These are phyloP conservation scores for Reinhardtius hippoglossoides DNA, from an alignment of 2,113 vertebrate genomes.

Conservation along the genomic window DNA sequence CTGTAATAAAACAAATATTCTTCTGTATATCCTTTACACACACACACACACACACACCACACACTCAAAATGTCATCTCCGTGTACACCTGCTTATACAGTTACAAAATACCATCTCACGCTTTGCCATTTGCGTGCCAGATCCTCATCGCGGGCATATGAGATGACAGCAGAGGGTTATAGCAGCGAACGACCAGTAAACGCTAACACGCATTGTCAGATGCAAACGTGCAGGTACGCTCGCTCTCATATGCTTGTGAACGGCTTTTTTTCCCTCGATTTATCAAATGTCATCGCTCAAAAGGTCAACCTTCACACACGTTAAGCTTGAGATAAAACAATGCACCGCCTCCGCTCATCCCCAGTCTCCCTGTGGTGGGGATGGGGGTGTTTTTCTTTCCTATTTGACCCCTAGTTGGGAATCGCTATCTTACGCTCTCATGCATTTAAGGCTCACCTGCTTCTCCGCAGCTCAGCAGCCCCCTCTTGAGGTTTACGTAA, in stretches of 20 bases:
- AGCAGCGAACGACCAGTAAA: conserved; percentile 29
- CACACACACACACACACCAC: too few species aligned
- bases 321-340: conserved; percentile 71
- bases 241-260: conserved; percentile 33
- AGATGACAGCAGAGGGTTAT: conserved; percentile 2
- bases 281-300: conserved; percentile 67
- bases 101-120: conserved; percentile 62
- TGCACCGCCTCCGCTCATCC: conserved; percentile 59
- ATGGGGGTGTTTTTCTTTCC: not conserved
- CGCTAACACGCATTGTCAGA: conserved; percentile 16
- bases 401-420: conserved; percentile 43
- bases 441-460: conserved; percentile 53
- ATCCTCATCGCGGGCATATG: conserved; percentile 31
- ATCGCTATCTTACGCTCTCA: conserved; percentile 37
- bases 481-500: conserved; percentile 48
- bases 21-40: not conserved
- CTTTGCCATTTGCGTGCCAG: conserved; percentile 31
- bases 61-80: conserved; percentile 21
- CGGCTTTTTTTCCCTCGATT: conserved; percentile 58
- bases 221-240: conserved; percentile 28
- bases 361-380: conserved; percentile 23
- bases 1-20: not conserved
- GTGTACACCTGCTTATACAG: conserved; percentile 1
- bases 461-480: conserved; percentile 50
- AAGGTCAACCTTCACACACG: conserved; percentile 68